phyloP scores from a whole-genome alignment of 2,888 invertebrate genomes.

The Agonum fuliginosum region DNA sequence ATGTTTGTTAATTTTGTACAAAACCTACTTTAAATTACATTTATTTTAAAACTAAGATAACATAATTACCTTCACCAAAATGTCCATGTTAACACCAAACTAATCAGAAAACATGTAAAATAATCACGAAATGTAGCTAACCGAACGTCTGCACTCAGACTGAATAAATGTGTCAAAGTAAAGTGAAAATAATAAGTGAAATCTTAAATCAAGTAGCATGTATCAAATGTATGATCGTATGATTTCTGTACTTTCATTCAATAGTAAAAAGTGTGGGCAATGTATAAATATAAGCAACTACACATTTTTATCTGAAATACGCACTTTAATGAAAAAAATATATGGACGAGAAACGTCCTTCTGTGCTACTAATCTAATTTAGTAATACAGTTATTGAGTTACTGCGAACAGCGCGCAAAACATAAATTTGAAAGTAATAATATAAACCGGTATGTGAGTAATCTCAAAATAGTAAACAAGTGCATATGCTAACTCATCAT shows the following conservation, averaged over 20 bases:
- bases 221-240: neutral
- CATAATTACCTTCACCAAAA: constrained; percentile 23
- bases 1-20: no score
- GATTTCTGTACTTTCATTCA: constrained; percentile 17
- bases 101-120: neutral
- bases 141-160: neutral
- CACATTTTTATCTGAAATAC: neutral
- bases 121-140: neutral
- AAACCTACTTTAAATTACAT: no score
- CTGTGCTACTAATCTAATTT: constrained; percentile 34
- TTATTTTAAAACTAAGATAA: constrained; percentile 11
- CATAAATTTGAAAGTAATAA: neutral
- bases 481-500: no score
- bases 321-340: neutral
- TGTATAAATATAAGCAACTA: neutral
- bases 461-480: no score
- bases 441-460: no score
- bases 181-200: constrained; percentile 45
- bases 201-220: neutral
- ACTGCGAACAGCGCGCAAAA: no score
- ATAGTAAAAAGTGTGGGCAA: neutral
- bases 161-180: constrained; percentile 27
- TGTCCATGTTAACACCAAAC: constrained; percentile 2
- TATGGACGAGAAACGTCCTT: neutral
- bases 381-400: neutral